Percentiles rank a stretch among this genome's conserved stretches.
Conservation (phyloP, 2,888 invertebrate species). For the Chymomyza amoena region DNA sequence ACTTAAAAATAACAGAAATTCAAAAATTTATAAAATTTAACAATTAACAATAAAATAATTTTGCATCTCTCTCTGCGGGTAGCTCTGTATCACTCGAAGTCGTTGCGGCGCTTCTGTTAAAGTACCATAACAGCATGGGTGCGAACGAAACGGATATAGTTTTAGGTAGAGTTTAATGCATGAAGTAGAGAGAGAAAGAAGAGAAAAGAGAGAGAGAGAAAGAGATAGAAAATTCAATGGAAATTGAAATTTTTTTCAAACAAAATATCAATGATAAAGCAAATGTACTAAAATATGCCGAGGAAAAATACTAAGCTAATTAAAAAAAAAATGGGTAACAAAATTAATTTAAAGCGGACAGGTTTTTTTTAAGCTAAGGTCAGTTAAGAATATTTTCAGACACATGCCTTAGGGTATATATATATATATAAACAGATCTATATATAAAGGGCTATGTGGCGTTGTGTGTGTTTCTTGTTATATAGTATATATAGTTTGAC, state of each 20-base stretch:
- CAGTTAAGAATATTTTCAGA: too few relatives aligned
- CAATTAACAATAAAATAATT: slow-evolving; percentile 23
- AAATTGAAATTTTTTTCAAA: background rate
- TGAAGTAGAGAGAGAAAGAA: background rate
- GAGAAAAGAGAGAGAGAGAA: slow-evolving; percentile 1
- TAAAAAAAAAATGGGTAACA: background rate
- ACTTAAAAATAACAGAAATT: slow-evolving; percentile 5
- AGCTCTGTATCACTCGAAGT: background rate
- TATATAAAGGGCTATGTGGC: too few relatives aligned
- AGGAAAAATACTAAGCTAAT: background rate
- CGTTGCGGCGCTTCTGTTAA: slow-evolving; percentile 2
- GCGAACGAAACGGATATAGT: background rate
- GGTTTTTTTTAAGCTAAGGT: slow-evolving; percentile 8
- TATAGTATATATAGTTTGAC: too few relatives aligned
- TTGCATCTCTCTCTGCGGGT: background rate
- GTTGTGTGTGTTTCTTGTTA: too few relatives aligned
- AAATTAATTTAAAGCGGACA: background rate
- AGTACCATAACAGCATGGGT: background rate
- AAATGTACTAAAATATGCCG: background rate
- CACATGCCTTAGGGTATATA: too few relatives aligned
- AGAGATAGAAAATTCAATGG: background rate
- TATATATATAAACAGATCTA: too few relatives aligned
- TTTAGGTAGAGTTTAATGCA: background rate
- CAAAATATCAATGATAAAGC: background rate
- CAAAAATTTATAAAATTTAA: slow-evolving; percentile 7